Percentiles rank a stretch among this genome's conserved stretches.
Conservation (phyloP, 2,888 invertebrate genomes). For the Antitype chi region DNA sequence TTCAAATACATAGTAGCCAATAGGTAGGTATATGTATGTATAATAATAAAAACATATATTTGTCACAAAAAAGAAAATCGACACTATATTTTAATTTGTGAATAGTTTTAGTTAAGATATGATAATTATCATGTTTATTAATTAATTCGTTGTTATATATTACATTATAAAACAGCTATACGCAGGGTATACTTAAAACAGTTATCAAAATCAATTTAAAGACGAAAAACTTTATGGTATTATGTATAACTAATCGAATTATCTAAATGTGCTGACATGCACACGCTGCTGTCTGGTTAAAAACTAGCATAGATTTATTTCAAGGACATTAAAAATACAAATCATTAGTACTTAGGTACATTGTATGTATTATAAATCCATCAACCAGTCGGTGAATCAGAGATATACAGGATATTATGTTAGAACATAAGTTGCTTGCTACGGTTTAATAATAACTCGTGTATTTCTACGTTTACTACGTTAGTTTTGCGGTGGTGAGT, state of each 20-base stretch:
- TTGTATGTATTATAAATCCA: background rate
- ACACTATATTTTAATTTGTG: too few relatives aligned
- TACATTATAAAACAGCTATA: too few relatives aligned
- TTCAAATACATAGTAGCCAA: background rate
- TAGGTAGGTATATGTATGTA: too few relatives aligned
- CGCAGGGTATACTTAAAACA: too few relatives aligned
- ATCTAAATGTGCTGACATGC: background rate
- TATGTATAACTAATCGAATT: background rate
- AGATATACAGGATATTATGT: background rate
- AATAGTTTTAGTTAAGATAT: too few relatives aligned
- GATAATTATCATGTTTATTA: too few relatives aligned
- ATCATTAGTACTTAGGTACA: background rate
- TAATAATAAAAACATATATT: too few relatives aligned
- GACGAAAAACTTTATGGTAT: too few relatives aligned
- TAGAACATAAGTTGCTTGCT: background rate
- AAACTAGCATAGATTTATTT: background rate
- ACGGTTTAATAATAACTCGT: constrained; percentile 1
- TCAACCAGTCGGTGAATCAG: background rate
- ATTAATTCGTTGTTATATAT: too few relatives aligned
- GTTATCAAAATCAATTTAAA: too few relatives aligned
- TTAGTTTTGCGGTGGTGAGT: constrained; percentile 39
- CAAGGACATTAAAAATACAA: background rate
- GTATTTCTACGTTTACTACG: constrained; percentile 15
- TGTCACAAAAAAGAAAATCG: too few relatives aligned
- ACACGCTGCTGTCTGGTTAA: background rate